phyloP scores from a whole-genome alignment of 2,888 invertebrate genomes.

The Trichogramma dendrolimi region DNA sequence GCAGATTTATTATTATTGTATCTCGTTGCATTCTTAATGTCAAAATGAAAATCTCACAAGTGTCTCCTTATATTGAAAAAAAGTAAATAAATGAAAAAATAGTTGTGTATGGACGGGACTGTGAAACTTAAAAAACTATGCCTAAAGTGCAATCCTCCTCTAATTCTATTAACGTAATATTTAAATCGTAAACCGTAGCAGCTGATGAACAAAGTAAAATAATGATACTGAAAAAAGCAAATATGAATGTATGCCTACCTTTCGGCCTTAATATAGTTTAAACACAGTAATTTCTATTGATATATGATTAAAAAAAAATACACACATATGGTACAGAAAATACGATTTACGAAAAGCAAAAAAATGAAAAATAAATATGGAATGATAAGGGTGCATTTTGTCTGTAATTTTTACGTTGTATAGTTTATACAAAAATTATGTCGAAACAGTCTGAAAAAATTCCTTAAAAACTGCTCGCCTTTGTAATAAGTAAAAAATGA shows the following conservation, averaged over 20 bases:
- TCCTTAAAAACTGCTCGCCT: conserved; percentile 22
- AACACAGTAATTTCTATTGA: conserved; percentile 6
- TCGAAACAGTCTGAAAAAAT: not conserved
- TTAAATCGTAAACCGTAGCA: conserved; percentile 17
- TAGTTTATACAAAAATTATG: conserved; percentile 6
- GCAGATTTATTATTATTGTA: too few species aligned
- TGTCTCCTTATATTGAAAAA: not conserved
- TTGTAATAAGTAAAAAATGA: conserved; percentile 26
- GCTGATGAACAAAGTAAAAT: conserved; percentile 8
- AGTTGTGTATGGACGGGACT: conserved; percentile 7
- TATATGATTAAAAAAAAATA: conserved; percentile 7
- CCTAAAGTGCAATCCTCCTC: conserved; percentile 32
- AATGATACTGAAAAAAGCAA: conserved; percentile 4
- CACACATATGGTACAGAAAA: conserved; percentile 2
- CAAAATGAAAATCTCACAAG: too few species aligned
- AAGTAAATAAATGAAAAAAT: conserved; percentile 5
- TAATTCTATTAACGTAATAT: conserved; percentile 30
- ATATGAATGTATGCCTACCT: conserved; percentile 40
- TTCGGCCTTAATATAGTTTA: conserved; percentile 46
- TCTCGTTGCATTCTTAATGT: too few species aligned
- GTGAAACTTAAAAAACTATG: conserved; percentile 14
- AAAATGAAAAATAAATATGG: not conserved
- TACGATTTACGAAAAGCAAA: not conserved
- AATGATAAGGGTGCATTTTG: conserved; percentile 17
- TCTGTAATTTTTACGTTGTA: conserved; percentile 19